Percentiles rank a stretch among this genome's conserved stretches.
phyloP scores from a whole-genome alignment of 2,888 invertebrate genomes.

The Drosophila suboccidentalis region DNA sequence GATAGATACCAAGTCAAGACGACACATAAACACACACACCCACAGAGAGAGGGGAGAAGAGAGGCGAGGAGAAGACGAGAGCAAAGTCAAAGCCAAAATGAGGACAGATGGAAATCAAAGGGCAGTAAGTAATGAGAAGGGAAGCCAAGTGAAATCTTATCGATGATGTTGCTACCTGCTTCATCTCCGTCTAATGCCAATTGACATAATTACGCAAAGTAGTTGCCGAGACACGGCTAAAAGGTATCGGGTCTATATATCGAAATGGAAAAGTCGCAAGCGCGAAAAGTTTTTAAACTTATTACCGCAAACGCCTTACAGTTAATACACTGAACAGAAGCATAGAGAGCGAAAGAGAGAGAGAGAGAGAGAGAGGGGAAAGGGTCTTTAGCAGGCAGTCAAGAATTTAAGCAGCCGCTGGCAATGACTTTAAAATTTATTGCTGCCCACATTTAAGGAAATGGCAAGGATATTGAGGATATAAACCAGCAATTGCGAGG shows the following conservation, averaged over 20 bases:
- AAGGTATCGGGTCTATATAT: slow-evolving; percentile 17
- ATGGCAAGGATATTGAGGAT: slow-evolving; percentile 52
- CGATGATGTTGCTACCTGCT: slow-evolving; percentile 48
- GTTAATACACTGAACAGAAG: slow-evolving; percentile 61
- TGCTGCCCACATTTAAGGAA: slow-evolving; percentile 60
- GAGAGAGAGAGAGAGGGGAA: not conserved
- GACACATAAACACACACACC: slow-evolving; percentile 6
- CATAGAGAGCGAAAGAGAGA: not conserved
- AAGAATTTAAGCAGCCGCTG: slow-evolving; percentile 58
- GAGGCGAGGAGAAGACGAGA: not conserved
- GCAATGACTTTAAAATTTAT: slow-evolving; percentile 78
- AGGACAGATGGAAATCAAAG: slow-evolving; percentile 70
- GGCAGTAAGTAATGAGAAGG: slow-evolving; percentile 23
- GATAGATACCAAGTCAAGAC: slow-evolving; percentile 48
- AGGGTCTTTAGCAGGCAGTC: not conserved
- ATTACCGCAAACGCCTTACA: slow-evolving; percentile 69
- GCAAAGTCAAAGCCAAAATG: slow-evolving; percentile 43
- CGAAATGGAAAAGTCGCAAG: slow-evolving; percentile 29
- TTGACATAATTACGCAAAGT: slow-evolving; percentile 83
- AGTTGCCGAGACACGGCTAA: slow-evolving; percentile 52
- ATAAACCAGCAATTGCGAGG: slow-evolving; percentile 41
- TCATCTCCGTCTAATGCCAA: slow-evolving; percentile 63
- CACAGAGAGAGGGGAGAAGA: not conserved
- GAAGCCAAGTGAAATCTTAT: slow-evolving; percentile 45
- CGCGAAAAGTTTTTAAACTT: slow-evolving; percentile 76